Conservation (phyloP, 2,888 invertebrate species). For the Drosophila ochracea region DNA sequence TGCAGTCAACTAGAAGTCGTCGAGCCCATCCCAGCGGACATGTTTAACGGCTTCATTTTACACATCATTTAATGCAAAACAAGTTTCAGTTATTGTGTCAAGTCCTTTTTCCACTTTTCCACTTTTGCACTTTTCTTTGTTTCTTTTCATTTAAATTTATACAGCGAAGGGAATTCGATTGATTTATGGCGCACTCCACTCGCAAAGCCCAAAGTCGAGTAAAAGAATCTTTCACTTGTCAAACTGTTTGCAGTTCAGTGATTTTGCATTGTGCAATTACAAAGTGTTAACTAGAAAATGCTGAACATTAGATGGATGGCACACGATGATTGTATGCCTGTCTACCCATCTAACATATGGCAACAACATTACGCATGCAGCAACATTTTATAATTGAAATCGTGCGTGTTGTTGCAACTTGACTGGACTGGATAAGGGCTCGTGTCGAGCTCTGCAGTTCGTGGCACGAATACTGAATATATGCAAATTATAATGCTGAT, state of each 20-base stretch:
- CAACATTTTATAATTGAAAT: conserved; percentile 17
- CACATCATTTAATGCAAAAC: conserved; percentile 83
- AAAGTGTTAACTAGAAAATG: conserved; percentile 82
- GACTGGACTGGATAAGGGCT: background rate
- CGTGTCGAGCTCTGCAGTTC: background rate
- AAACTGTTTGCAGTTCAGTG: conserved; percentile 72
- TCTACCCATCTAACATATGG: conserved; percentile 45
- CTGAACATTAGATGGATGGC: conserved; percentile 23
- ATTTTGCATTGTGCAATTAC: conserved; percentile 76
- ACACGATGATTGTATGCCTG: background rate
- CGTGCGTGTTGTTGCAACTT: background rate
- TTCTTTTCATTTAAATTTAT: conserved; percentile 78
- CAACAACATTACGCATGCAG: conserved; percentile 36
- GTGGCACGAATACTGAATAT: background rate
- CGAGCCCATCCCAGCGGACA: conserved; percentile 71
- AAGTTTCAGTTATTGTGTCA: conserved; percentile 46
- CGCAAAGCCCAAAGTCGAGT: background rate
- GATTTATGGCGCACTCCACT: conserved; percentile 66
- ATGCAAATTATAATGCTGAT: background rate
- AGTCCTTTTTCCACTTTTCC: conserved; percentile 23
- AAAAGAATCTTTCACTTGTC: conserved; percentile 72
- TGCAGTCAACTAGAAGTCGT: conserved; percentile 40
- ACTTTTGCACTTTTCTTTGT: background rate
- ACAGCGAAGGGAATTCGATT: conserved; percentile 45
- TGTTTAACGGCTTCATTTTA: conserved; percentile 82